Evolutionary conservation across 2,113 vertebrate species (phyloP), one percentile per base, ranked within the genome.

Genomic region (Chinchilla lanigera): DNA sequence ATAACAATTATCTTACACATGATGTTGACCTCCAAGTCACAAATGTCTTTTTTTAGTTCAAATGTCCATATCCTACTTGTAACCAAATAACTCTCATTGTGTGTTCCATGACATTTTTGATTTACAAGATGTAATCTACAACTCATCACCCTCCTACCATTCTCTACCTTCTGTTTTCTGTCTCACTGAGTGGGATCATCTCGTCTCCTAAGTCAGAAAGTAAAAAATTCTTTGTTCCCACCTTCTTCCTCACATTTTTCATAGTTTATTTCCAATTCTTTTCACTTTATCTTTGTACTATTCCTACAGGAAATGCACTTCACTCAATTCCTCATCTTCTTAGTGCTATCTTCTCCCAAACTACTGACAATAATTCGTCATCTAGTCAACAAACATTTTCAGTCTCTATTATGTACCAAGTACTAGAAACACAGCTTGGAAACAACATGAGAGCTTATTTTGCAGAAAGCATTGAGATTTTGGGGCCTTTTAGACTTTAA

Each of bases 41-140:
- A 94, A 63, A 85, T 80, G 30, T 86, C 54, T 89, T 73, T 92
- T 4, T 84, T 95, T 58, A 83, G 10, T 35, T 96, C 61, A 92
- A 65, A 67, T 86, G 33, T 63, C 2, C 52, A 80, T 54, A 90
- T 81, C 38, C 12, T 86, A 11, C 9, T 83, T 89, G 33, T 67
- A 63, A 84, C 3, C 38, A 44, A 92, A 58, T 60, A n/a, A 30
- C 24, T 95, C 22, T 28, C 10, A 6, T 58, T 65, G 13, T 16
- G 9, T 26, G 7, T 88, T 89, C 16, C 4, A 24, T 5, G 60
- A 44, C 12, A 58, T 60, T 50, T 82, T 93, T 82, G 61, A 52
- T 82, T 87, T 60, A 54, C 22, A 10, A 78, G 19, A 80, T 80
- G 47, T 71, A n/a, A 44, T 84, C 16, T 90, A 56, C 38, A 92